Evolutionary conservation across 2,888 invertebrate genomes (phyloP).

Genomic region (Dryadula phaetusa): DNA sequence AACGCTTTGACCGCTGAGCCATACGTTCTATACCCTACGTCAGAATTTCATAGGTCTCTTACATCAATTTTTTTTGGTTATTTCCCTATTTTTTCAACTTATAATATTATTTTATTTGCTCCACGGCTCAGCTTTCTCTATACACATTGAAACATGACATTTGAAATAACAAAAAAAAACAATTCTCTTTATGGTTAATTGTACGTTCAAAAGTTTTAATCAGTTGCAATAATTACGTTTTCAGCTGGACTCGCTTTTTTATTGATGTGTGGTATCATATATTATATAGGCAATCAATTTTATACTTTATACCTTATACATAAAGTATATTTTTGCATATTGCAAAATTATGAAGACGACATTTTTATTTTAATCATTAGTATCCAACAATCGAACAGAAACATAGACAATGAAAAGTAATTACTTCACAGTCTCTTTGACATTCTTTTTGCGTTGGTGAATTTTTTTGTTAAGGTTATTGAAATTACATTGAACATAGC

Average conservation of each 20-base stretch:
- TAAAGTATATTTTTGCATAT: neutral
- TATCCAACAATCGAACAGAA: conserved; percentile 63
- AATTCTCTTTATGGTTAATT: conserved; percentile 24
- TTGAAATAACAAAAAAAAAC: conserved; percentile 1
- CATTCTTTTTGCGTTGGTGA: conserved; percentile 44
- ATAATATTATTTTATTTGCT: too few relatives aligned
- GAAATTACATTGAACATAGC: too few relatives aligned
- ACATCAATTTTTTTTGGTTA: too few relatives aligned
- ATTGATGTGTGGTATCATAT: conserved; percentile 31
- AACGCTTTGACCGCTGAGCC: too few relatives aligned
- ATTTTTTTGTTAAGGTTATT: neutral
- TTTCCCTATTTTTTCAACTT: too few relatives aligned
- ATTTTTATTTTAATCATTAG: conserved; percentile 66
- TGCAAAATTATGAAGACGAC: conserved; percentile 46
- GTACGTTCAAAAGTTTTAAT: conserved; percentile 58
- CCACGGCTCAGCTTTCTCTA: neutral
- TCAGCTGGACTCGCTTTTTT: conserved; percentile 49
- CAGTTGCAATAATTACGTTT: conserved; percentile 64
- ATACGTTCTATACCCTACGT: too few relatives aligned
- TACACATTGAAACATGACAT: neutral
- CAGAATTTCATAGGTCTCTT: too few relatives aligned
- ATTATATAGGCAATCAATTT: neutral
- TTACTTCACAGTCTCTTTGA: conserved; percentile 62
- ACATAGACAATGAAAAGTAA: conserved; percentile 67
- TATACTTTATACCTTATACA: neutral